Evolutionary conservation across 2,113 vertebrate species (phyloP).

Genomic region (Takifugu flavidus): DNA sequence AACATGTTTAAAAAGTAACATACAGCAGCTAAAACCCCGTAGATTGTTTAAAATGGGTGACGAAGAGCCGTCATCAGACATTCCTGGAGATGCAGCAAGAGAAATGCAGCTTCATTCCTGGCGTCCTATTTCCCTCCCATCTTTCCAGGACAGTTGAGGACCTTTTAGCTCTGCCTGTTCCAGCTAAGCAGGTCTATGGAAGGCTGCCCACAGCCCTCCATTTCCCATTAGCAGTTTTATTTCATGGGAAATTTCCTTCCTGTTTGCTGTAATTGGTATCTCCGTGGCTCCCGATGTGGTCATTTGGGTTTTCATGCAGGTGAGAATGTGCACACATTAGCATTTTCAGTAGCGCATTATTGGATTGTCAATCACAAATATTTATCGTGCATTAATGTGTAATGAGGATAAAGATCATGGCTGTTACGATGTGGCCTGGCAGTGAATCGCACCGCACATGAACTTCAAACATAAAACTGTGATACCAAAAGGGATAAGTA

Average conservation of each 20-base stretch:
- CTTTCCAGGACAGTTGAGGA: constrained; percentile 43
- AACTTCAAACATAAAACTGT: no score
- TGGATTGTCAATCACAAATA: constrained; percentile 72
- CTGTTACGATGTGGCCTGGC: constrained; percentile 41
- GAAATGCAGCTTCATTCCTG: constrained; percentile 8
- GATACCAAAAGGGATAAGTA: no score
- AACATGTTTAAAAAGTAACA: background rate
- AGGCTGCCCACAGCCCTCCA: constrained; percentile 59
- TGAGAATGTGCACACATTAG: constrained; percentile 76
- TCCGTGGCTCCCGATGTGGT: constrained; percentile 73
- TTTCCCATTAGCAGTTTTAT: constrained; percentile 80
- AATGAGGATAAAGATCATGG: constrained; percentile 41
- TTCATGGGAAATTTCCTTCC: constrained; percentile 80
- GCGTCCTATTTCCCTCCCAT: no score
- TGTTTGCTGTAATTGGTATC: constrained; percentile 77
- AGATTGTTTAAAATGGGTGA: no score
- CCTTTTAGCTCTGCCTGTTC: constrained; percentile 41
- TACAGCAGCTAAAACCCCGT: background rate
- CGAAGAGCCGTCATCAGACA: no score
- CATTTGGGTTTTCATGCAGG: constrained; percentile 72
- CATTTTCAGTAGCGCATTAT: constrained; percentile 71
- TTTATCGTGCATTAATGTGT: constrained; percentile 57
- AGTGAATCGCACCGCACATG: no score
- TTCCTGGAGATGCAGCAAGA: constrained; percentile 5
- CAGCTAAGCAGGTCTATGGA: constrained; percentile 61